Conservation (phyloP, 1,140 invertebrate species). For the Drosophila ironensis region DNA sequence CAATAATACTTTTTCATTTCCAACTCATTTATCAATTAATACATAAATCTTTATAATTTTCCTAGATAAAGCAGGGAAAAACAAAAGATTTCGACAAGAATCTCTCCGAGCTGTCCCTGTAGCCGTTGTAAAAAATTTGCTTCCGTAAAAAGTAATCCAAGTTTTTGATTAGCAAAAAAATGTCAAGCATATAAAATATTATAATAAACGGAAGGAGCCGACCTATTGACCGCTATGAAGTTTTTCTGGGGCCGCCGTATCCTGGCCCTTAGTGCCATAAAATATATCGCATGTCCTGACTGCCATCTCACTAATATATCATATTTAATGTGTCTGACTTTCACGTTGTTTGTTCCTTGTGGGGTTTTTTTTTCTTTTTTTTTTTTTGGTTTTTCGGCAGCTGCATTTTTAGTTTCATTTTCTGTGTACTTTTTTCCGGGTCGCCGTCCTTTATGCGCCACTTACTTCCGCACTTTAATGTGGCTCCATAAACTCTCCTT, state of each 20-base stretch:
- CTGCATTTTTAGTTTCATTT: conserved; percentile 53
- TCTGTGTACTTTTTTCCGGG: conserved; percentile 15
- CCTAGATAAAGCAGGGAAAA: conserved; percentile 1
- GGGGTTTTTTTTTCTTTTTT: not conserved
- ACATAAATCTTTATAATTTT: conserved; percentile 7
- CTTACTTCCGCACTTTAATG: conserved; percentile 76
- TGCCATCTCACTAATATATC: conserved; percentile 70
- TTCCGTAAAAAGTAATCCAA: conserved; percentile 4
- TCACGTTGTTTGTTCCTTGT: conserved; percentile 45
- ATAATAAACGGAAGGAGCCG: conserved; percentile 15
- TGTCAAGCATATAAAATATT: conserved; percentile 25
- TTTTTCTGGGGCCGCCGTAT: conserved; percentile 16
- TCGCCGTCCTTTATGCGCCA: conserved; percentile 51
- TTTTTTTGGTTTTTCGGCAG: conserved; percentile 9
- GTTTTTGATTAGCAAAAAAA: conserved; percentile 7
- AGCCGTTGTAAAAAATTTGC: not conserved
- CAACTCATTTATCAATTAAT: not conserved
- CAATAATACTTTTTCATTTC: not conserved
- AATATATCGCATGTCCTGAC: conserved; percentile 65
- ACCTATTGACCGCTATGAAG: conserved; percentile 32
- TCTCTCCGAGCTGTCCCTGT: not conserved
- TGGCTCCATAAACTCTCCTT: conserved; percentile 69
- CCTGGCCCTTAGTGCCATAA: conserved; percentile 45
- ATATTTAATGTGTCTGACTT: conserved; percentile 76
- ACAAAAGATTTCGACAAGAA: conserved; percentile 13